Evolutionary conservation across 2,113 vertebrate species (phyloP), one percentile per base, ranked within the genome.

Genomic region (Romanogobio albipinnatus): DNA sequence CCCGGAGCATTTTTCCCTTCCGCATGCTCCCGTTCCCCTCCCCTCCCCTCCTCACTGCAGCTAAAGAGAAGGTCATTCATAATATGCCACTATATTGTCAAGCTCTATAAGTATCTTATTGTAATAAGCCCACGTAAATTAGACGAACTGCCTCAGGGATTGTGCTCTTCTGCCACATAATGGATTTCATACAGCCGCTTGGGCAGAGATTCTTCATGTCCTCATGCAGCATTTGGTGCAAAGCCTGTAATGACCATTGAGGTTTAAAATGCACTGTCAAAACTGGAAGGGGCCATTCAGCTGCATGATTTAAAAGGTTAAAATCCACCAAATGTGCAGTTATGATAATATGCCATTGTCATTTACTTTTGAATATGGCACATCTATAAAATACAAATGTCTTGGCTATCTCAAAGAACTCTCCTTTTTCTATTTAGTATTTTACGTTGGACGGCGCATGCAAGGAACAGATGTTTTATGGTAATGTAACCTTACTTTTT

Each of bases 1-100:
- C 33, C 49, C 11, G 1, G 80, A 22, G 80, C 47, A 51, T 68
- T 76, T 75, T 62, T 78, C 59, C 59, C 53, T 33, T 78, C 76
- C 8, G 76, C 53, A 59, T 59, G 56, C 56, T 78, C 76, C 45
- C 13, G 17, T 49, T 29, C 29, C 53, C 29, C 75, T 77, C 51
- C 76, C 62, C 45, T 68, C 47, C 15, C 66, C 64, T 82, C 49
- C 64, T 70, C 64, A 82, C 64, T 82, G 80, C 80, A 82, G 80
- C 70, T 82, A 71, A 82, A 82, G 62, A 71, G 80, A 82, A 82
- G 80, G 80, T 82, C 80, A 82, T 82, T 71, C 80, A 82, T 82
- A 82, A 82, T 82, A 82, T 82, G 80, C 64, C 80, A 82, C 64
- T 82, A 71, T 82, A 82, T 82, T 82, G 80, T 82, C 80, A 82